Percentiles rank a stretch among this genome's conserved stretches.
phyloP scores from a whole-genome alignment of 2,888 invertebrate genomes.

The Fissipunctia ypsillon region DNA sequence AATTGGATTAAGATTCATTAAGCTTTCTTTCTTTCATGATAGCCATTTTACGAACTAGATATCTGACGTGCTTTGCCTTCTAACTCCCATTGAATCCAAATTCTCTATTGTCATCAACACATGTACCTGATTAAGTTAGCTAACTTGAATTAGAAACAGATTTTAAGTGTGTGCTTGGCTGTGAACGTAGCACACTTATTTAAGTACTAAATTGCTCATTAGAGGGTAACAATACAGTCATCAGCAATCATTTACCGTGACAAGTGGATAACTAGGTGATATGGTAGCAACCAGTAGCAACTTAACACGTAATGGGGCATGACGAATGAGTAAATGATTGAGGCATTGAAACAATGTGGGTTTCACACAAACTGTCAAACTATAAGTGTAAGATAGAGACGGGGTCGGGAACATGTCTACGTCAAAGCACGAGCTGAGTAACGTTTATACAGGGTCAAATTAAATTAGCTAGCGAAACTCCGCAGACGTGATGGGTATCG shows the following conservation, averaged over 20 bases:
- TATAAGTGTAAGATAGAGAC: neutral
- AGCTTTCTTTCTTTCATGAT: neutral
- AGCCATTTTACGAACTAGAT: neutral
- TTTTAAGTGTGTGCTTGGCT: neutral
- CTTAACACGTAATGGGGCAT: constrained; percentile 32
- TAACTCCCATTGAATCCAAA: neutral
- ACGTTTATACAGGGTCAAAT: neutral
- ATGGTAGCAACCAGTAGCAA: constrained; percentile 19
- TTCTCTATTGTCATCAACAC: neutral
- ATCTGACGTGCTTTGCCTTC: neutral
- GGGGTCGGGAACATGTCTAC: neutral
- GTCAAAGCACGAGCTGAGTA: neutral
- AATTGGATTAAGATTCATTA: neutral
- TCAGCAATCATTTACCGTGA: constrained; percentile 51
- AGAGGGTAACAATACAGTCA: constrained; percentile 22
- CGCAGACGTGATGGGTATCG: no score
- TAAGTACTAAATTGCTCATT: constrained; percentile 18
- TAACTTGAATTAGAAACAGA: constrained; percentile 1
- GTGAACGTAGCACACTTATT: constrained; percentile 22
- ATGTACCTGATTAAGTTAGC: neutral
- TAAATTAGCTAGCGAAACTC: no score
- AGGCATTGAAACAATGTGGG: neutral
- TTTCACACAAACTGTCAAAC: neutral
- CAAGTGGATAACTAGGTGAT: constrained; percentile 48
- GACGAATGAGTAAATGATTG: constrained; percentile 26